phyloP scores from a whole-genome alignment of 30 jellyfish, hydroid and myxozoan genomes.

The Pseudorhiza aurosa region DNA sequence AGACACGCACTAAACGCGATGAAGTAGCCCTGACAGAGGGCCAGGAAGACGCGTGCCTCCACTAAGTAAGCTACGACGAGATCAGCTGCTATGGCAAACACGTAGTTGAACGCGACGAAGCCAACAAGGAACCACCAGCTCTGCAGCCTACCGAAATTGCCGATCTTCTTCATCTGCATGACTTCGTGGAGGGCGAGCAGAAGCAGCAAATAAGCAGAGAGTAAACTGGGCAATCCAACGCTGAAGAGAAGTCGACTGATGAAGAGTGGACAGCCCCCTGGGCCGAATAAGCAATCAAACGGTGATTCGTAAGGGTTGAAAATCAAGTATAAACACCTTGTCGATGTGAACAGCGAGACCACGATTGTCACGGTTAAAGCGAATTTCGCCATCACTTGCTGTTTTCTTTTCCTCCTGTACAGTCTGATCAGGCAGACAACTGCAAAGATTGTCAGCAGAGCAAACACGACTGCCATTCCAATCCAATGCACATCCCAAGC shows the following conservation, averaged over 20 bases:
- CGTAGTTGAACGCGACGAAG: conserved; percentile 37
- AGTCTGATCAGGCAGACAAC: conserved; percentile 28
- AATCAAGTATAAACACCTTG: conserved; percentile 55
- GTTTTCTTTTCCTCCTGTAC: conserved; percentile 16
- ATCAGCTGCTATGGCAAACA: conserved; percentile 55
- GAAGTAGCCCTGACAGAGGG: conserved; percentile 75
- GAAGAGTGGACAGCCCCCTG: conserved; percentile 59
- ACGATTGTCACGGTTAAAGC: conserved; percentile 45
- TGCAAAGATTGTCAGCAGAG: conserved; percentile 24
- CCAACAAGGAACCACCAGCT: conserved; percentile 61
- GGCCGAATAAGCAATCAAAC: conserved; percentile 53
- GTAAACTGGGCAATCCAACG: conserved; percentile 72
- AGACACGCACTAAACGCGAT: conserved; percentile 45
- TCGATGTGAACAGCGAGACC: conserved; percentile 16
- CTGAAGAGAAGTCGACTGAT: conserved; percentile 60
- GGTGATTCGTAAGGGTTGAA: conserved; percentile 78
- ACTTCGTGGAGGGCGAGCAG: conserved; percentile 71
- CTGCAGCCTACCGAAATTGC: conserved; percentile 42
- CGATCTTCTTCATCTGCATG: conserved; percentile 35
- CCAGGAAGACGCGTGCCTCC: conserved; percentile 23
- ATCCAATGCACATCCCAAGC: conserved; percentile 86
- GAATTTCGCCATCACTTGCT: conserved; percentile 44
- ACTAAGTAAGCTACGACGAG: conserved; percentile 56
- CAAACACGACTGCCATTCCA: conserved; percentile 58
- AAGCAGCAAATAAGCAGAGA: conserved; percentile 65